Conservation (phyloP, 2,888 invertebrate genomes). For the Oeneis ivallda region DNA sequence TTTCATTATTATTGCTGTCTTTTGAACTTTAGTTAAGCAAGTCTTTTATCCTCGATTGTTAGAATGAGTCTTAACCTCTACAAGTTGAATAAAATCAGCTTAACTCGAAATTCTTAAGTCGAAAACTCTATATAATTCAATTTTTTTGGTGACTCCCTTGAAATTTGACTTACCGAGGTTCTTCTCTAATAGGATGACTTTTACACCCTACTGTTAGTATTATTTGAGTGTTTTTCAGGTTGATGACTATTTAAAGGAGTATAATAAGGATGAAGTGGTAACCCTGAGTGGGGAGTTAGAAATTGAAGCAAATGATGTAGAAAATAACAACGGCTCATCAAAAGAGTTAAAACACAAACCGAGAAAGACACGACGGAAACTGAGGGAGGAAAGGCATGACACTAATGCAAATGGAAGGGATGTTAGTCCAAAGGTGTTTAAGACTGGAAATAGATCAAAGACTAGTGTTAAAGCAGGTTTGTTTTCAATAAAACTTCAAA, state of each 20-base stretch:
- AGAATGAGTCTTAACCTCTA: too few relatives aligned
- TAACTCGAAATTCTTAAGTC: too few relatives aligned
- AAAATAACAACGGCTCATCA: constrained; percentile 69
- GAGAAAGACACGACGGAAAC: constrained; percentile 70
- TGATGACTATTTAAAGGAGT: constrained; percentile 77
- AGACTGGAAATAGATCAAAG: constrained; percentile 63
- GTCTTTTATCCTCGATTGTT: too few relatives aligned
- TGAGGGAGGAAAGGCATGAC: constrained; percentile 68
- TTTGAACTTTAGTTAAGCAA: too few relatives aligned
- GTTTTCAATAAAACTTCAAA: too few relatives aligned
- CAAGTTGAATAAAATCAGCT: too few relatives aligned
- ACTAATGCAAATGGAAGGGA: constrained; percentile 64
- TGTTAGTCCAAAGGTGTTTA: constrained; percentile 77
- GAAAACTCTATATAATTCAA: too few relatives aligned
- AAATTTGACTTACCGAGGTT: too few relatives aligned
- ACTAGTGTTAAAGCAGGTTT: constrained; percentile 60
- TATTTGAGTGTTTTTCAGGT: constrained; percentile 48
- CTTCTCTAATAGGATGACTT: too few relatives aligned
- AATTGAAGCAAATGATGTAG: constrained; percentile 72
- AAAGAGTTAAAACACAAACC: constrained; percentile 71
- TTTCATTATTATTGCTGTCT: too few relatives aligned
- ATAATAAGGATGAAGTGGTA: constrained; percentile 76
- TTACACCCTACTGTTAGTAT: background rate
- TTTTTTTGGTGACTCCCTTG: too few relatives aligned
- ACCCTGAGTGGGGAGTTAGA: constrained; percentile 77